These are phyloP conservation scores for Triops cancriformis DNA, from an alignment of 1,140 invertebrate species.

Conservation along the genomic window DNA sequence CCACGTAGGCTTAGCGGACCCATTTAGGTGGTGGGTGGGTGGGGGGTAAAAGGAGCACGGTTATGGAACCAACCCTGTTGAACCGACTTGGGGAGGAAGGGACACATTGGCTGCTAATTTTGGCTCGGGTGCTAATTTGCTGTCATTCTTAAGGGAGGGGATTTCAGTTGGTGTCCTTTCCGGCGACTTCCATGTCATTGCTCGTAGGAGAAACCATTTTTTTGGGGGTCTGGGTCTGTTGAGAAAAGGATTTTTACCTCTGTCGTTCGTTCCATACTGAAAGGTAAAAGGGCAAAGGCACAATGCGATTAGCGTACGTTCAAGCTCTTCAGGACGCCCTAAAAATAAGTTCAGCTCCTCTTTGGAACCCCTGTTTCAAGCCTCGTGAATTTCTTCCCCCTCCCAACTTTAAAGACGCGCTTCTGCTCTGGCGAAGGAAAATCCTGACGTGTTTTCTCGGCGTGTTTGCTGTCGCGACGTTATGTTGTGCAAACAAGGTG, in stretches of 20 bases:
- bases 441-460: too few relatives aligned
- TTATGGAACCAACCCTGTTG: too few relatives aligned
- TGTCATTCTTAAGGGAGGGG: neutral
- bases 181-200: neutral
- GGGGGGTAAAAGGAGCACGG: neutral
- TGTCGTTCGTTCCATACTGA: neutral
- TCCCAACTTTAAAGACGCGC: too few relatives aligned
- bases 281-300: conserved; percentile 4
- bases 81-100: neutral
- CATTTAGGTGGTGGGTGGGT: neutral
- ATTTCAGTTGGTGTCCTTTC: neutral
- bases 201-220: neutral
- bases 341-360: conserved; percentile 1
- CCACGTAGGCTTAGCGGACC: neutral
- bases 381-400: neutral
- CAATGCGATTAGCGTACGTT: neutral
- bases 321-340: neutral
- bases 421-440: too few relatives aligned
- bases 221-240: neutral
- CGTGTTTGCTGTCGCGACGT: too few relatives aligned
- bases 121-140: neutral
- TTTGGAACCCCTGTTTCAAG: neutral
- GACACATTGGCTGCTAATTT: neutral
- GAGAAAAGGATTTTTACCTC: neutral
- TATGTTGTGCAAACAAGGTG: too few relatives aligned